A percentile compares a stretch with the other conserved stretches of the same genome.
Evolutionary conservation across 2,113 vertebrate species (phyloP).

Genomic region (Dinomys branickii): DNA sequence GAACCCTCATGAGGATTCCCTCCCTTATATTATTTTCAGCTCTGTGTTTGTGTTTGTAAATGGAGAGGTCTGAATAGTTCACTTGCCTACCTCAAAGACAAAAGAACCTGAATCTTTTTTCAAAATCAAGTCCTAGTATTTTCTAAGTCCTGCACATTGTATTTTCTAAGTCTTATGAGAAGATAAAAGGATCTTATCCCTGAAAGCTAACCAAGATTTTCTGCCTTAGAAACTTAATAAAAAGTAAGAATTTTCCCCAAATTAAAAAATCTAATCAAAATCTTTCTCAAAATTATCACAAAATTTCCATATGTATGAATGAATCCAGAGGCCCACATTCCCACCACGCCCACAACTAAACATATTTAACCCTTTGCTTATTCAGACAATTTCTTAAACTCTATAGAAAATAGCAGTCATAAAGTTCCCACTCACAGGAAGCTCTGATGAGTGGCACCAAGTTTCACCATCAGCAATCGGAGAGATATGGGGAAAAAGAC

Average conservation of each 20-base stretch:
- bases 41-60: conserved; percentile 15
- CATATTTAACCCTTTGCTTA: background rate
- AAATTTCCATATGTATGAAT: background rate
- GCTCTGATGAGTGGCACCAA: background rate
- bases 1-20: conserved; percentile 72
- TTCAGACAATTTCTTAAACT: background rate
- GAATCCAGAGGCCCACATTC: background rate
- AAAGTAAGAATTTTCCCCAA: background rate
- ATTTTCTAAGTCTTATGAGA: conserved; percentile 15
- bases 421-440: background rate
- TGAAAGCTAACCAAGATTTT: background rate
- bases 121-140: background rate
- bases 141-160: background rate
- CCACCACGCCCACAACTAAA: background rate
- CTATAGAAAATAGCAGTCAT: background rate
- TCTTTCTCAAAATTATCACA: background rate
- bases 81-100: conserved; percentile 39
- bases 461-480: background rate
- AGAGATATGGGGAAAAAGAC: background rate
- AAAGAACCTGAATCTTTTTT: conserved; percentile 27
- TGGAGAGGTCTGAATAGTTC: conserved; percentile 26
- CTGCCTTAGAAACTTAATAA: background rate
- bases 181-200: background rate
- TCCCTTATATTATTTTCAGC: conserved; percentile 65
- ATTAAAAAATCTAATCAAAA: background rate